These are phyloP conservation scores for Tethea ocularis DNA, from an alignment of 2,888 invertebrate genomes.

Conservation along the genomic window DNA sequence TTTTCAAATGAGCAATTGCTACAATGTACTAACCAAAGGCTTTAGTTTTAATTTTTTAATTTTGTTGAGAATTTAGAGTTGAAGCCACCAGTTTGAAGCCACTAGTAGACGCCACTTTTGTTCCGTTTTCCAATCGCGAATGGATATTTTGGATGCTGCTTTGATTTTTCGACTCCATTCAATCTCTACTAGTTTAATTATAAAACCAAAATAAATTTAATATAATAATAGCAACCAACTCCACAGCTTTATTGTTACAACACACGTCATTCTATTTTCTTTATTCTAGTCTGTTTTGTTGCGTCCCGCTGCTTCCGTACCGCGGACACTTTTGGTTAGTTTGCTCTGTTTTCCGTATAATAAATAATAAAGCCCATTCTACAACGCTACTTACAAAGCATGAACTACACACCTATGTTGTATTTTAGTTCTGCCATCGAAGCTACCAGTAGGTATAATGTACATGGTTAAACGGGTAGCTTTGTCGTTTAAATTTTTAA, in stretches of 20 bases:
- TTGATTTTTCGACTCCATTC: neutral
- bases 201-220: neutral
- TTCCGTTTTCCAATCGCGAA: conserved; percentile 68
- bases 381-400: conserved; percentile 28
- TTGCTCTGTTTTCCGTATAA: conserved; percentile 79
- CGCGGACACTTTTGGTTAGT: conserved; percentile 82
- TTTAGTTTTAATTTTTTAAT: conserved; percentile 40
- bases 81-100: conserved; percentile 45
- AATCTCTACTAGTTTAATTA: too few species aligned
- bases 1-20: neutral
- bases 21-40: conserved; percentile 12
- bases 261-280: conserved; percentile 75
- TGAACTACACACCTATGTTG: neutral
- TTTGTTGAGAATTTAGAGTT: too few species aligned
- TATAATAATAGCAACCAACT: conserved; percentile 27
- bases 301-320: conserved; percentile 78
- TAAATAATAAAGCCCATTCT: conserved; percentile 77
- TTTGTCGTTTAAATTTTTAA: too few species aligned
- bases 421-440: neutral
- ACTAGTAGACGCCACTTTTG: conserved; percentile 65
- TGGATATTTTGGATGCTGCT: too few species aligned
- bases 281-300: conserved; percentile 72
- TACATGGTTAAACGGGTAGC: too few species aligned
- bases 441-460: conserved; percentile 7
- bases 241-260: conserved; percentile 54